Percentiles rank a stretch among this genome's conserved stretches.
Evolutionary conservation across 2,888 invertebrate species (phyloP).

Genomic region (Acanthosepion esculentum): DNA sequence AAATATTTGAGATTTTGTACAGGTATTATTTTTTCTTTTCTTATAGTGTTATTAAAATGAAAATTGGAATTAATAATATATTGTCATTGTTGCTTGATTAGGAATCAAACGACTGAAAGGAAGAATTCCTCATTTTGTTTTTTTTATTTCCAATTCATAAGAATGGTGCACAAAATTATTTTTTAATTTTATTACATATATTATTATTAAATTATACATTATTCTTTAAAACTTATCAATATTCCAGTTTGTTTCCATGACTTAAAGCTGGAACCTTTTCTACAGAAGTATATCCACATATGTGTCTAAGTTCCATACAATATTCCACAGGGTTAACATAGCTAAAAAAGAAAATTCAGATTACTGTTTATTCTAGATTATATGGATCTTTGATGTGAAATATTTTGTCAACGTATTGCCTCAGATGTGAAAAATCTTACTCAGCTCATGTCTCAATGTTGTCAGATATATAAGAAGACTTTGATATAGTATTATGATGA

Average conservation of each 20-base stretch:
- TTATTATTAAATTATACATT: background rate
- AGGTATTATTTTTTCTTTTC: background rate
- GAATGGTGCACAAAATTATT: background rate
- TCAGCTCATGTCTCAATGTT: background rate
- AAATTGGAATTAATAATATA: background rate
- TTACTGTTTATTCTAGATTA: background rate
- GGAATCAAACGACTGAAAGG: background rate
- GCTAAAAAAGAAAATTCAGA: background rate
- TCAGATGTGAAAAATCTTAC: background rate
- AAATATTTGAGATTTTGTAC: background rate
- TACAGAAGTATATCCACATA: background rate
- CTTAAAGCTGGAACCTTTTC: background rate
- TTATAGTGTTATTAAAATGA: background rate
- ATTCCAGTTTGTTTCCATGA: background rate
- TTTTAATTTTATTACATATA: background rate
- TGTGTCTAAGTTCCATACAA: background rate
- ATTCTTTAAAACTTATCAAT: background rate
- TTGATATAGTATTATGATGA: background rate
- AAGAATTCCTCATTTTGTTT: background rate
- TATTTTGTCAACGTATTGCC: background rate
- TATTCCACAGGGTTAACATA: background rate
- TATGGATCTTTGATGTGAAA: background rate
- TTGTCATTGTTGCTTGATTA: background rate
- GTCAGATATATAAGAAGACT: background rate
- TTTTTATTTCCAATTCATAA: background rate